Evolutionary conservation across 1,140 invertebrate genomes (phyloP), one percentile per base, ranked within the genome.

Genomic region (Zaprionus ornatus): DNA sequence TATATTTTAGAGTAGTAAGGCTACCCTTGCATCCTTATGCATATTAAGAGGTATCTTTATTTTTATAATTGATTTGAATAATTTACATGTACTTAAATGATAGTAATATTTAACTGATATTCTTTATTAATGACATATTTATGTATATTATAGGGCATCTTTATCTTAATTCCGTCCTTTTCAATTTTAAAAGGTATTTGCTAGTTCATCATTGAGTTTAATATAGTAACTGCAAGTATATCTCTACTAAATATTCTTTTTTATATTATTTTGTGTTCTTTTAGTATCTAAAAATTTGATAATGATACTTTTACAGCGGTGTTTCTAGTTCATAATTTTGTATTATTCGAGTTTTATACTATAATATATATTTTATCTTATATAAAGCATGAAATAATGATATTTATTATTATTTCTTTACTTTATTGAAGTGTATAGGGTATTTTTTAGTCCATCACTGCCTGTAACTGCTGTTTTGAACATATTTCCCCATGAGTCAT

Each of bases 401-500:
- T 29, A 29, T 12, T 45, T 45, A 9, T 48, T 9, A 48, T 4
- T 48, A 10, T 12, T 21, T 17, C 0, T 1, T 12, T 12, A 21
- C 27, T 21, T 19, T 48, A 0, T 48, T 48, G 0, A 32, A 40
- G 19, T 19, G 6, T 29, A 66, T 6, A 57, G 64, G 40, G 40
- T 57, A 66, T 57, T 55, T 66, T 0, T 19, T 6, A 48, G 64
- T 48, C 19, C 4, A 48, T 17, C 4, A 45, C 13, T 27, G 54
- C 12, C 4, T 3, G 6, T 15, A 13, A 25, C 52, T 29, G 15
- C 37, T 0, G 2, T 10, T 29, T 62, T 32, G 1, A 50, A 50
- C 5, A 9, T 62, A 42, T 23, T 42, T 42, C 25, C n/a, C 25
- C 23, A 57, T 57, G 64, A 66, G 54, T 66, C 64, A 66, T 57